Evolutionary conservation across 2,113 vertebrate genomes (phyloP), one percentile per base, ranked within the genome.

Genomic region (Bambusicola thoracicus): DNA sequence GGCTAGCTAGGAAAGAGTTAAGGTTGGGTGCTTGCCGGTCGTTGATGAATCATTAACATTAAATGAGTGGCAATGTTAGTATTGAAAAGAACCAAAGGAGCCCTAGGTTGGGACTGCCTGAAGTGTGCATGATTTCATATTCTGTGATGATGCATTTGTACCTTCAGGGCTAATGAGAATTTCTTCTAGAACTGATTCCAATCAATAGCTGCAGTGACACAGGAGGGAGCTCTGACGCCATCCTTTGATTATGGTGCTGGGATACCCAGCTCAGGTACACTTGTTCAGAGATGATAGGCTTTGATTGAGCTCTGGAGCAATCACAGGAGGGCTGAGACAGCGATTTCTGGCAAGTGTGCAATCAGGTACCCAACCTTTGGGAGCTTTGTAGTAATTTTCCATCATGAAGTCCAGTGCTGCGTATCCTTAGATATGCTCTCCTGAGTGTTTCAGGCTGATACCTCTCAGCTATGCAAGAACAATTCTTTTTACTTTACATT

Each of bases 181-280:
- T 78, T n/a, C 2, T 74, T 20, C 17, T 58, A 0, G 13, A 25
- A 34, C 17, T 13, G 3, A 32, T 58, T 55, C 15, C 20, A 10
- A 1, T 48, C 18, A 17, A 0, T 43, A 46, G 44, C 70, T 69
- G 36, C 41, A 32, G 17, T 40, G 61, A 22, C 6, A 7, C 19
- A 10, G 24, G 61, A n/a, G 48, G 22, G 58, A 32, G 46, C 13
- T 15, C 9, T 24, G 9, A 9, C 67, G 43, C 25, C 49, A 1
- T 44, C 46, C 15, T 49, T 41, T 4, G 24, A 1, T 21, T 36
- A 34, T 34, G 22, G 22, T 22, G 16, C 32, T 25, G 44, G 24
- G 41, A 49, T 41, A 27, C 10, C 32, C 40, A 34, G 6, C 30
- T 20, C 3, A 9, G 27, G 11, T 34, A 4, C 0, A 6, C 16